Percentiles rank a stretch among this genome's conserved stretches.
These are phyloP conservation scores for Drosophila pseudotakahashii DNA, from an alignment of 2,888 invertebrate genomes.

Conservation along the genomic window DNA sequence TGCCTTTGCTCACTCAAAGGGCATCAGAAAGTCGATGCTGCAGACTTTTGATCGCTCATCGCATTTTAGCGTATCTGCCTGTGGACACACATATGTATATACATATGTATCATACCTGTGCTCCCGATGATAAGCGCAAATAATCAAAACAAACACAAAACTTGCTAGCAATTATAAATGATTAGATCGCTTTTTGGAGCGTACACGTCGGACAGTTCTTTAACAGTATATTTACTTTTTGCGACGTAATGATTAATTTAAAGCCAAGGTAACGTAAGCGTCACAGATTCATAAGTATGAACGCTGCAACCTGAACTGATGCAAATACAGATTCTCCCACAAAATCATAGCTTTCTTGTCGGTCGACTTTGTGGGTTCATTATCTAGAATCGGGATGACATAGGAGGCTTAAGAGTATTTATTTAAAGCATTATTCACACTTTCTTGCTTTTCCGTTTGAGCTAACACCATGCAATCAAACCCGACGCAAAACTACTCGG, in stretches of 20 bases:
- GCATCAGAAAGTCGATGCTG: slow-evolving; percentile 6
- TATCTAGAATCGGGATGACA: too few species aligned
- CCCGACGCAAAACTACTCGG: background rate
- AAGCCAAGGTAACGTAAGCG: background rate
- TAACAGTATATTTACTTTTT: slow-evolving; percentile 64
- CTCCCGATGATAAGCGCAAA: slow-evolving; percentile 76
- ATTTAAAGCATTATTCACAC: slow-evolving; percentile 57
- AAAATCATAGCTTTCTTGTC: slow-evolving; percentile 19
- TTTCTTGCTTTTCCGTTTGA: slow-evolving; percentile 46
- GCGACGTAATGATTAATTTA: background rate
- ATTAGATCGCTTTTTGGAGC: slow-evolving; percentile 79
- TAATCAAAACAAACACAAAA: slow-evolving; percentile 74
- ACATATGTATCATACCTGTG: slow-evolving; percentile 50
- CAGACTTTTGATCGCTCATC: background rate
- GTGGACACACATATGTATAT: slow-evolving; percentile 25
- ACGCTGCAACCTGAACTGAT: background rate
- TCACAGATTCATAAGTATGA: slow-evolving; percentile 16
- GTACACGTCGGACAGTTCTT: slow-evolving; percentile 71
- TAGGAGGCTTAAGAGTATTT: too few species aligned
- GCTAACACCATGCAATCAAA: background rate
- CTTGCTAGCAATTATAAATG: slow-evolving; percentile 78
- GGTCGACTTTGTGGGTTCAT: too few species aligned
- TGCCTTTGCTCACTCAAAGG: background rate
- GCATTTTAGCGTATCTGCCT: slow-evolving; percentile 48
- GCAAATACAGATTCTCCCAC: background rate